Conservation (phyloP, 2,888 invertebrate species). For the Trachelus tabidus region DNA sequence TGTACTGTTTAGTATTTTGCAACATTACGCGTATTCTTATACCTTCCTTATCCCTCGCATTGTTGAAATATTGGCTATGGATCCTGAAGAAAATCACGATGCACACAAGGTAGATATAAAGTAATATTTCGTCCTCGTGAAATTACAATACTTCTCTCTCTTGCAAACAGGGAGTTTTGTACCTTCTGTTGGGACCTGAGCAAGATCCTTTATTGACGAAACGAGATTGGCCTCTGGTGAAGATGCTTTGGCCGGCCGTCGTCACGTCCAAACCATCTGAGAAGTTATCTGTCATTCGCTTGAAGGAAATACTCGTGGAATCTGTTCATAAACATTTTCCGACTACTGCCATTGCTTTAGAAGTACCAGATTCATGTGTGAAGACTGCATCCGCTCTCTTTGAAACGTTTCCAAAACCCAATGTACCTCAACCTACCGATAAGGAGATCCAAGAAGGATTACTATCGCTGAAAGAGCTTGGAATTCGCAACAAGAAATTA, state of each 20-base stretch:
- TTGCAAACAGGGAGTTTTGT: slow-evolving; percentile 76
- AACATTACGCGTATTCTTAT: slow-evolving; percentile 78
- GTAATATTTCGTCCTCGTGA: neutral
- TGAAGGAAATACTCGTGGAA: slow-evolving; percentile 70
- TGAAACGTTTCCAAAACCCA: slow-evolving; percentile 58
- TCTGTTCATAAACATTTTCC: slow-evolving; percentile 72
- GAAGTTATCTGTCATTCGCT: slow-evolving; percentile 80
- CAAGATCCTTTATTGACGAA: slow-evolving; percentile 74
- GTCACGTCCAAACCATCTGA: slow-evolving; percentile 85
- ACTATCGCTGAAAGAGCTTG: slow-evolving; percentile 56
- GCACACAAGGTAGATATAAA: slow-evolving; percentile 72
- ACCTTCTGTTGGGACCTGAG: slow-evolving; percentile 78
- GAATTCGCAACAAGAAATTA: slow-evolving; percentile 66
- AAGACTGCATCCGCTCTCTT: slow-evolving; percentile 68
- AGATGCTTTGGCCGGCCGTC: slow-evolving; percentile 82
- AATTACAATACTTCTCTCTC: slow-evolving; percentile 21
- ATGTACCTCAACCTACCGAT: slow-evolving; percentile 62
- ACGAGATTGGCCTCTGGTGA: slow-evolving; percentile 81
- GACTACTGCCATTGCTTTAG: slow-evolving; percentile 72
- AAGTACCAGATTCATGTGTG: slow-evolving; percentile 69
- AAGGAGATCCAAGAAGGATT: slow-evolving; percentile 63
- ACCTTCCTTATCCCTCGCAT: slow-evolving; percentile 74
- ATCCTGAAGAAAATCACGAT: slow-evolving; percentile 74
- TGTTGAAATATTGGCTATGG: slow-evolving; percentile 72
- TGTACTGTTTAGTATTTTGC: slow-evolving; percentile 73